Conservation (phyloP, 2,113 vertebrate genomes). For the Alces alces region DNA sequence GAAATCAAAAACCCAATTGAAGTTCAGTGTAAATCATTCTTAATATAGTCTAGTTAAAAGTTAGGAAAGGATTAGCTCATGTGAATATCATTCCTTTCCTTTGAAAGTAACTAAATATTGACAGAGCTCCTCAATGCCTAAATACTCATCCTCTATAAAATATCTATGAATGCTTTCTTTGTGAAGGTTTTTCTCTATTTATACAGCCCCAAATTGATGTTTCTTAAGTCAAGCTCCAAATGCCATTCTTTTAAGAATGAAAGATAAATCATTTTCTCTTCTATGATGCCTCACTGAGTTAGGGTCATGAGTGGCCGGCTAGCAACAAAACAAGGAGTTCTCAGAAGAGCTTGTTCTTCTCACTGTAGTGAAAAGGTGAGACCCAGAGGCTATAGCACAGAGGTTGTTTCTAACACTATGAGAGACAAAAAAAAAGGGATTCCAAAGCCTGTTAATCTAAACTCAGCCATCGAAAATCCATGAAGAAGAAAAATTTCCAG, state of each 20-base stretch:
- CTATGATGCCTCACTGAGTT: background rate
- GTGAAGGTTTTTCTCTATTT: background rate
- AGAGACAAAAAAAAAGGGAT: background rate
- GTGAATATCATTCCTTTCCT: background rate
- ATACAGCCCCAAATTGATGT: background rate
- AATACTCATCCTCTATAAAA: background rate
- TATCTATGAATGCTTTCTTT: background rate
- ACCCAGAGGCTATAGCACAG: background rate
- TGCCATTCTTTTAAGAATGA: background rate
- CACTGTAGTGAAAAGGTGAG: background rate
- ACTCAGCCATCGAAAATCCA: background rate
- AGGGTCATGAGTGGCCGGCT: background rate
- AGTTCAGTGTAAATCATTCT: background rate
- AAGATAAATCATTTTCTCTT: background rate
- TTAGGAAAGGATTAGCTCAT: background rate
- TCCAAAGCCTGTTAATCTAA: background rate
- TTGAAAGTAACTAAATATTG: background rate
- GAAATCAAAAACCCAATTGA: background rate
- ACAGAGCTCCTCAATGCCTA: background rate
- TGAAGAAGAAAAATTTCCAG: background rate
- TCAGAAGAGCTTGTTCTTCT: background rate
- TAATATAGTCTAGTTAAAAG: background rate
- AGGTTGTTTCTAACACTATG: background rate
- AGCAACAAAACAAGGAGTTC: background rate
- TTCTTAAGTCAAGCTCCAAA: background rate